Evolutionary conservation across 1,140 invertebrate genomes (phyloP).

Genomic region (Papilio polyxenes): DNA sequence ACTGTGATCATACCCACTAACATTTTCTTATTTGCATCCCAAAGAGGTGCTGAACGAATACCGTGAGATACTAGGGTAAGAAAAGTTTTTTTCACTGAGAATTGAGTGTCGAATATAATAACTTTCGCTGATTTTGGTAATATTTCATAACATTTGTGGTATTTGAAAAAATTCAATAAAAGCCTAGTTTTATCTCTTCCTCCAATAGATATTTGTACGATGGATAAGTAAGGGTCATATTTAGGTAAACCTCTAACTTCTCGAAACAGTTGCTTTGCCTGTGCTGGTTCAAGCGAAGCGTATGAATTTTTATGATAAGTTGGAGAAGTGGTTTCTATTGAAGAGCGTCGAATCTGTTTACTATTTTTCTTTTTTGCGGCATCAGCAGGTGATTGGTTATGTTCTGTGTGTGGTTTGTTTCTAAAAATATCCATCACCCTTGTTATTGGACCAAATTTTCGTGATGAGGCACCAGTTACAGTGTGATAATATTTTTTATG

Average conservation of each 20-base stretch:
- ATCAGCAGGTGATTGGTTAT: constrained; percentile 57
- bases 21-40: constrained; percentile 74
- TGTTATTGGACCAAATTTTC: constrained; percentile 74
- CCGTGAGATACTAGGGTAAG: constrained; percentile 75
- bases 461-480: constrained; percentile 72
- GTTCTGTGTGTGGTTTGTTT: constrained; percentile 65
- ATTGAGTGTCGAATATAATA: constrained; percentile 77
- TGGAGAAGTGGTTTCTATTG: constrained; percentile 74
- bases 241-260: constrained; percentile 75
- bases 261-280: constrained; percentile 76
- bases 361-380: constrained; percentile 65
- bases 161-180: constrained; percentile 77
- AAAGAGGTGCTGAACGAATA: constrained; percentile 73
- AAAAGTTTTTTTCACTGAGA: constrained; percentile 77
- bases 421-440: constrained; percentile 77
- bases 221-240: constrained; percentile 76
- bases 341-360: constrained; percentile 69
- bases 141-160: constrained; percentile 77
- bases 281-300: constrained; percentile 69
- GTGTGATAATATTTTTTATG: constrained; percentile 78
- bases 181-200: constrained; percentile 76
- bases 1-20: constrained; percentile 77
- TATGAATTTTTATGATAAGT: constrained; percentile 78
- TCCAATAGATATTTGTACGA: constrained; percentile 76
- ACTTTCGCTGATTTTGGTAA: constrained; percentile 78